Base-by-base conservation (phyloP, 2,113 vertebrate species). In the Mesoclemmys tuberculata region DNA sequence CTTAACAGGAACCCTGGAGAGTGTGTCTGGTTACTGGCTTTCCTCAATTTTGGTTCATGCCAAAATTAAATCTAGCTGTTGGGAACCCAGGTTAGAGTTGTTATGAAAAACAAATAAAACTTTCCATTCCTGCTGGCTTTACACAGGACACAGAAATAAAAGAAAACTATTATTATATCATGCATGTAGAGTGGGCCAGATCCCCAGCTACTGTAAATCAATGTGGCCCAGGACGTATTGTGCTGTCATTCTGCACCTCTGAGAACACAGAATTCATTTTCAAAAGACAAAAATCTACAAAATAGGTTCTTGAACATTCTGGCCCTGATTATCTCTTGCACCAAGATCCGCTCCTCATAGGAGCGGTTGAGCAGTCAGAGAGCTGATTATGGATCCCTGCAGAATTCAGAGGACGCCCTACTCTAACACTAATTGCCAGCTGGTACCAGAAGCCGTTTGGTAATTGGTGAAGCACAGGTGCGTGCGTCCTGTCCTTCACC, bases 21-120 rank as follows among this genome's bases (percentile, higher is more conserved):
- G 3, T 27, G 3, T 2, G 2, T 77, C 81, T 89, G 44, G 84
- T 21, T 46, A 7, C 31, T 78, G 80, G 71, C 46, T 68, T 90
- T 82, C 52, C 77, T 75, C 58, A 41, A 49, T 94, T 13, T 80
- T 93, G 19, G 3, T 93, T 93, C 75, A 41, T 90, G 87, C 41
- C 51, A 51, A 55, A 83, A 82, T n/a, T 31, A 58, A 81, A 68
- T 2, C 24, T n/a, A 85, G 3, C n/a, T 89, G 49, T 94, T 51
- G 84, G 61, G 90, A 94, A 80, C 44, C 10, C 71, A n/a, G 71
- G 92, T 80, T 46, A 49, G 49, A 56, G 22, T 75, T 85, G 0
- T 2, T 89, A 18, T 55, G 8, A 77, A 77, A 88, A 82, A 12
- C 49, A 64, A 93, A 61, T 52, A 44, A 91, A 82, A 31, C 2